Evolutionary conservation across 2,113 vertebrate genomes (phyloP), one percentile per base, ranked within the genome.

Genomic region (Labeo rohita): DNA sequence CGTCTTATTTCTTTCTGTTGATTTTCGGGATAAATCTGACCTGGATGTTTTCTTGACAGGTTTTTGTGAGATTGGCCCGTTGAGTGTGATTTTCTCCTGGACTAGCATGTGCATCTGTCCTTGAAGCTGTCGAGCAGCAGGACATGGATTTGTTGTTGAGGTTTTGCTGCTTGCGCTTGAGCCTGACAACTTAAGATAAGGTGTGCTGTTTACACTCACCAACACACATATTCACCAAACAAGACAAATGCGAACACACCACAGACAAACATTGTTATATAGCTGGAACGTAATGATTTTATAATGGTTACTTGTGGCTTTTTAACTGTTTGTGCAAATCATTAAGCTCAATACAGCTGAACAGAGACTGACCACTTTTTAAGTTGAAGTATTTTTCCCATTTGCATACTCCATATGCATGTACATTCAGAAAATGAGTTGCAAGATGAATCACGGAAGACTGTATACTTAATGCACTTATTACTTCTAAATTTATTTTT

Each of bases 121-220:
- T 34, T 54, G 45, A 70, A 78, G 43, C 49, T 52, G 56, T 85
- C 66, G 18, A 78, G 43, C 59, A 61, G 59, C 73, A 34, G 21
- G 52, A 43, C 49, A 54, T 87, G 70, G 70, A 39, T 28, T 79
- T 87, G 81, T 66, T 63, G 61, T 68, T 49, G 39, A 80, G 82
- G 50, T 70, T 39, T 39, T 70, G 66, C 66, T 78, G 59, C 36
- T 36, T 45, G 80, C 59, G 52, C 56, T 61, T 61, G 34, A 66
- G 65, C n/a, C 88, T 89, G 88, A 83, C 83, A 54, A 65, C 39
- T 36, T 13, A 65, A 87, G 83, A 89, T 87, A 89, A 89, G 84
- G 85, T 85, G 43, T 34, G 85, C 83, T 18, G 45, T 83, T 61
- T 84, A 79, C 65, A 65, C 65, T 72, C 81, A 84, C 81, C 81